Evolutionary conservation across 2,888 invertebrate genomes (phyloP).

Genomic region (Tachina fera): DNA sequence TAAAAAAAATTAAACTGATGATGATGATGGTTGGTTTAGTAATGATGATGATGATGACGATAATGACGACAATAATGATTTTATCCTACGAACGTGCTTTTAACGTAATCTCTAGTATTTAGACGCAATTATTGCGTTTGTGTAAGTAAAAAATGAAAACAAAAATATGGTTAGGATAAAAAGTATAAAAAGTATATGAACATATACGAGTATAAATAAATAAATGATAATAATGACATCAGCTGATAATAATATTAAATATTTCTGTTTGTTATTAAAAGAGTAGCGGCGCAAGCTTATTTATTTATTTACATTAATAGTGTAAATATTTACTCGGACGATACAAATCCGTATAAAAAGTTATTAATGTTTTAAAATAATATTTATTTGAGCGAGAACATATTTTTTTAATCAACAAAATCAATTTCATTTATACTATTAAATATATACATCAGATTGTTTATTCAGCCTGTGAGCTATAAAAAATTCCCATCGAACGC

Average conservation of each 20-base stretch:
- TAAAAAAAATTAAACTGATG: constrained; percentile 42
- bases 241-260: constrained; percentile 33
- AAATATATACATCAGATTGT: not conserved
- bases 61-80: constrained; percentile 65
- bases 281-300: not conserved
- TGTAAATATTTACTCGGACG: constrained; percentile 42
- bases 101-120: constrained; percentile 76
- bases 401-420: not conserved
- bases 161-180: constrained; percentile 3
- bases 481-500: no score
- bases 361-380: constrained; percentile 24
- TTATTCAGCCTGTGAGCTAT: not conserved
- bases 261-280: not conserved
- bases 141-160: constrained; percentile 53
- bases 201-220: constrained; percentile 38
- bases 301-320: constrained; percentile 50
- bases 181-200: constrained; percentile 19
- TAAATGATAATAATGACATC: constrained; percentile 55
- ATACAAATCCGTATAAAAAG: not conserved
- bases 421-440: not conserved
- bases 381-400: constrained; percentile 10
- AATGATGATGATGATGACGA: constrained; percentile 26
- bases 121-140: constrained; percentile 75
- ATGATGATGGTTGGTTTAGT: constrained; percentile 39
- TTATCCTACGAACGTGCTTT: constrained; percentile 75